Base-by-base conservation (phyloP, 1,140 invertebrate species). In the Mycetomoellerius zeteki region DNA sequence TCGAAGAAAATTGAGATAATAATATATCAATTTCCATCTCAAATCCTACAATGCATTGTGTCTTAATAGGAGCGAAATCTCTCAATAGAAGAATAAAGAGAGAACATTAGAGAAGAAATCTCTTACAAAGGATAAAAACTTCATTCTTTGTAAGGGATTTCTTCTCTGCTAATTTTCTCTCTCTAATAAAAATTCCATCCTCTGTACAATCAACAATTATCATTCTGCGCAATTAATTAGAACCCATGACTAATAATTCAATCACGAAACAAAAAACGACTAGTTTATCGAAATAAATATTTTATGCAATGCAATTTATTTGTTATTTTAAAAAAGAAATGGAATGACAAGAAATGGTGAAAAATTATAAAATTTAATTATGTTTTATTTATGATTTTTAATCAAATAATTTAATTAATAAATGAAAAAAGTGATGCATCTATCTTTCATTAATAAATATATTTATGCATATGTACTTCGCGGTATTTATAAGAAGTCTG, bases 341-440 rank as follows among this genome's bases (percentile, higher is more conserved):
- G 2, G 21, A n/a, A n/a, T n/a, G n/a, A n/a, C n/a, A n/a, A n/a
- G n/a, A n/a, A n/a, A n/a, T n/a, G n/a, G n/a, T n/a, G n/a, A 65
- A 14, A 43, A 67, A 67, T 37, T 43, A 0, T 10, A 5, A n/a
- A 21, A 50, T 50, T 37, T 65, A 65, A 65, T 16, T 50, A 19
- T 65, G 21, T 67, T 67, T 65, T 65, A 65, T 65, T 64, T 64
- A 27, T 27, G 0, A 30, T 33, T 64, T 65, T 65, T 2, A 65
- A 37, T 65, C 19, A 2, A 64, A 19, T 64, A 6, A 37, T 65
- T 37, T 27, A 10, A 65, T 21, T 65, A 21, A 50, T 50, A 50
- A 16, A 3, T 16, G 0, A 37, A 65, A 33, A 33, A 3, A 1
- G 3, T 33, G 7, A 65, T 37, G 14, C 8, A 0, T n/a, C 3